A percentile compares a stretch with the other conserved stretches of the same genome.
These are phyloP conservation scores for Syngnathus typhle DNA, from an alignment of 2,113 vertebrate species.

Conservation along the genomic window DNA sequence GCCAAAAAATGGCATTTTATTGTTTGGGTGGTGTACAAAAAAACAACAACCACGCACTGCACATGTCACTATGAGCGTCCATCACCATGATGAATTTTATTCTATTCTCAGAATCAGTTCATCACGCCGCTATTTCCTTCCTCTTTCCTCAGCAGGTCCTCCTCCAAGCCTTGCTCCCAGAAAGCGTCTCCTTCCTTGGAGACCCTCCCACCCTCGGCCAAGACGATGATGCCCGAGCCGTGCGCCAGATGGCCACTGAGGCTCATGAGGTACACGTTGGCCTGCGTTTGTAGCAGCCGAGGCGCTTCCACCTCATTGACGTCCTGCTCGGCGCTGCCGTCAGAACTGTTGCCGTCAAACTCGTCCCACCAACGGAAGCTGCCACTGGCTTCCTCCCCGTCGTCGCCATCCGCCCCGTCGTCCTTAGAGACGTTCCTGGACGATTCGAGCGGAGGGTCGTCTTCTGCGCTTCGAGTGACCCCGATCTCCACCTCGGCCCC, in stretches of 20 bases:
- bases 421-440: background rate
- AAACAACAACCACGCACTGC: background rate
- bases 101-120: background rate
- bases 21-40: background rate
- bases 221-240: background rate
- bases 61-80: background rate
- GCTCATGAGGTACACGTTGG: background rate
- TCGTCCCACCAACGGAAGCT: constrained; percentile 5
- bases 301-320: background rate
- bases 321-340: background rate
- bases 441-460: background rate
- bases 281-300: background rate
- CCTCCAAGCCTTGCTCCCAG: background rate
- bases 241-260: background rate
- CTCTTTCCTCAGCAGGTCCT: background rate
- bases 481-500: constrained; percentile 3
- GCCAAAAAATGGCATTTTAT: background rate
- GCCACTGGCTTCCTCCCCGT: background rate
- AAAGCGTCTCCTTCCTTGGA: background rate
- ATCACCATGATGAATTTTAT: background rate
- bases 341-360: constrained; percentile 3
- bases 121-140: background rate
- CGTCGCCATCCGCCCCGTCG: background rate
- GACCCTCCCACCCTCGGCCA: background rate
- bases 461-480: background rate